These are phyloP conservation scores for Oedothorax gibbosus DNA, from an alignment of 1,140 invertebrate species.

Conservation along the genomic window DNA sequence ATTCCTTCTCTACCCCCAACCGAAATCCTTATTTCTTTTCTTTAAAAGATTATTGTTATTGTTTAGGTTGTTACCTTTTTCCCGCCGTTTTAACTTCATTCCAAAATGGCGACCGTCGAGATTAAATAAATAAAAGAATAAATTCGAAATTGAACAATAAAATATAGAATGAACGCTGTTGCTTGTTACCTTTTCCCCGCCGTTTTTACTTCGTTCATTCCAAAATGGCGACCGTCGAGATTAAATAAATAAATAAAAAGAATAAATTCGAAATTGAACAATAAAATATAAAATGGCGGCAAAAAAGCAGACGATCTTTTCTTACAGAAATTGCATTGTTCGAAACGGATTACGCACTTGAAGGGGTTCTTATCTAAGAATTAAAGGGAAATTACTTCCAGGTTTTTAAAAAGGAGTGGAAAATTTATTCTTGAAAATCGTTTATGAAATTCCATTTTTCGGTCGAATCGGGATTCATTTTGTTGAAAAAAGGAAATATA, in stretches of 20 bases:
- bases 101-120: constrained; percentile 1
- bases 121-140: constrained; percentile 7
- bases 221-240: not conserved
- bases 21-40: not conserved
- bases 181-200: no score
- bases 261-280: not conserved
- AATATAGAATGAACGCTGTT: constrained; percentile 4
- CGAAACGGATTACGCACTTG: constrained; percentile 41
- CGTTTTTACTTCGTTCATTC: not conserved
- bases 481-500: constrained; percentile 10
- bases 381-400: constrained; percentile 50
- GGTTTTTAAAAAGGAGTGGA: constrained; percentile 26
- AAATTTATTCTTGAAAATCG: constrained; percentile 26
- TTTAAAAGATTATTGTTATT: constrained; percentile 47
- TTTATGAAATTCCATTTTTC: constrained; percentile 20
- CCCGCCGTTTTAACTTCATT: not conserved
- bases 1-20: not conserved
- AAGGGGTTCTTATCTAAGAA: constrained; percentile 27
- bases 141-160: not conserved
- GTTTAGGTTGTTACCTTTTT: constrained; percentile 48
- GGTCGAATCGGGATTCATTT: not conserved
- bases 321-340: constrained; percentile 42
- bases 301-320: constrained; percentile 10
- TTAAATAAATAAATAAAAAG: not conserved
- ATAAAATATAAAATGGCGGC: not conserved